Base-by-base conservation (phyloP, 2,888 invertebrate genomes). In the Mythimna pallens region DNA sequence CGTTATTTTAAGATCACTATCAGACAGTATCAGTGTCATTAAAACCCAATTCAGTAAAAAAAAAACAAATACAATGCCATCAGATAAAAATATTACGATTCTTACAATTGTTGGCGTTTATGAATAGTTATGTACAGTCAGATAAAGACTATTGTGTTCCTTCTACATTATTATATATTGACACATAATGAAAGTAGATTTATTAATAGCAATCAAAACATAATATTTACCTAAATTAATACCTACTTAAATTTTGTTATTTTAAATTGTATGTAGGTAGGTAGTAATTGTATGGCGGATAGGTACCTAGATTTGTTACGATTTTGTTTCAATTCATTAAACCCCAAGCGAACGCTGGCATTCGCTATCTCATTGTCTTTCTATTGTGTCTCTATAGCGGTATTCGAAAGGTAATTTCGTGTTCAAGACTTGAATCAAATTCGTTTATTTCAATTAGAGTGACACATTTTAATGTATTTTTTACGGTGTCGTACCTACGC, bases 31-130 rank as follows among this genome's bases (percentile, higher is more conserved):
- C 68, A 66, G 17, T 57, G 8, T 20, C 47, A 69, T 73, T 68
- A 77, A n/a, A 57, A 36, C 5, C 2, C 36, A 67, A 30, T 68
- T 76, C 2, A 36, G 47, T n/a, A 17, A 36, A 66, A 20, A 66
- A 20, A 8, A 47, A 76, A 25, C 43, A 34, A 30, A 43, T 17
- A 36, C 34, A 55, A 76, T 57, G 47, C 2, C 55, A 50, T 73
- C 17, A 55, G 66, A 73, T 47, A n/a, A 36, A 43, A 43, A 34
- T 34, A 0, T 40, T 70, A 43, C n/a, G 36, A 14, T 7, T n/a
- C 34, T 4, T n/a, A 52, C 50, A 52, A 52, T 52, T 5, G 3
- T 52, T 8, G 50, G 50, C 8, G 50, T 8, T 52, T 20, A n/a
- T 9, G 50, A n/a, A 47, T 47, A 47, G 5, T 52, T 52, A 20